Evolutionary conservation across 2,113 vertebrate species (phyloP).

Genomic region (Mixornis gularis): DNA sequence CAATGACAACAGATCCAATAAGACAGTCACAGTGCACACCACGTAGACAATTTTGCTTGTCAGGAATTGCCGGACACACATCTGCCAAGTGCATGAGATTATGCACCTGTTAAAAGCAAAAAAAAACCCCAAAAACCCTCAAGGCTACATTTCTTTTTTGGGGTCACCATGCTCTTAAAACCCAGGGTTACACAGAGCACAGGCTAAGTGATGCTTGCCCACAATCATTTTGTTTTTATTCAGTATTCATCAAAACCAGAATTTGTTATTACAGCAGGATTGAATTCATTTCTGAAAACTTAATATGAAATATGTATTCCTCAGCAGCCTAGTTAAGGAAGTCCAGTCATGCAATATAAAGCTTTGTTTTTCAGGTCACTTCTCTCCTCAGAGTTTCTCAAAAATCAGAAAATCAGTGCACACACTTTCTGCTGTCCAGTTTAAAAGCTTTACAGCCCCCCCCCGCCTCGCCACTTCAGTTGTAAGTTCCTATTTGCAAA

Average conservation of each 20-base stretch:
- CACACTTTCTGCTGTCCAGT: background rate
- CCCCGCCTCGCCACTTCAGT: background rate
- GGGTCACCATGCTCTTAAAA: background rate
- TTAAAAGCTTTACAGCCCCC: background rate
- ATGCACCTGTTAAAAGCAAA: background rate
- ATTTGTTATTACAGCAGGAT: background rate
- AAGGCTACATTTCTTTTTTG: background rate
- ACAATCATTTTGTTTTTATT: background rate
- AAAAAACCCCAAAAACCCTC: fast-evolving
- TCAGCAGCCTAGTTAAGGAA: background rate
- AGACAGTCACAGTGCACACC: background rate
- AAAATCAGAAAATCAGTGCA: background rate
- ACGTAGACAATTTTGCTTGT: background rate
- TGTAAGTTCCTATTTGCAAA: background rate
- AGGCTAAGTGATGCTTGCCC: background rate
- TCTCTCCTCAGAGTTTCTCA: background rate
- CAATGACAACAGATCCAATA: background rate
- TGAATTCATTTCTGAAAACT: background rate
- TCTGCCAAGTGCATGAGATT: background rate
- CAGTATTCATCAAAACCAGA: background rate
- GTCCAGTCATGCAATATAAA: background rate
- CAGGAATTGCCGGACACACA: background rate
- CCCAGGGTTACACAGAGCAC: background rate
- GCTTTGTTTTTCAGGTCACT: background rate
- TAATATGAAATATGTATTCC: background rate